Evolutionary conservation across 1,140 invertebrate species (phyloP), one percentile per base, ranked within the genome.

Genomic region (Matsumurasca onukii): DNA sequence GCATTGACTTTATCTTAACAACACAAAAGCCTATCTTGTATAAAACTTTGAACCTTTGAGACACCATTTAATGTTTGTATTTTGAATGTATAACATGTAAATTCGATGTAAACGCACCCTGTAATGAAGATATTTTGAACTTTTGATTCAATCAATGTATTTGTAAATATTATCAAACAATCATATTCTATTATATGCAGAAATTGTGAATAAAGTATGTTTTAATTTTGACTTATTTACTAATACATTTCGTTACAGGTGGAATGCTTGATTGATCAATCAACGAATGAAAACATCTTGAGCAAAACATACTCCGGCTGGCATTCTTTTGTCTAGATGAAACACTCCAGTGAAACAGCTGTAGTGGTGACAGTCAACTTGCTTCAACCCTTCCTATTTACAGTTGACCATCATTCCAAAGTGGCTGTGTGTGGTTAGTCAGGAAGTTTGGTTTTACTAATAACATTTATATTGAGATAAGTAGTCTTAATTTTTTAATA

Each of bases 191-290:
- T 24, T 20, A 51, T 12, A 39, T 34, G 31, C n/a, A n/a, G n/a
- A n/a, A n/a, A n/a, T n/a, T n/a, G n/a, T n/a, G n/a, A n/a, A n/a
- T n/a, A n/a, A n/a, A n/a, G n/a, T n/a, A n/a, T n/a, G n/a, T n/a
- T n/a, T n/a, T n/a, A n/a, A n/a, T n/a, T n/a, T n/a, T n/a, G 2
- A 51, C 13, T 2, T 24, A 22, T 34, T 29, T 34, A 25, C 13
- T 2, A 52, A 66, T 34, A 22, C 15, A 39, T 29, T 17, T 20
- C 31, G 66, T 30, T 73, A 45, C 64, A 73, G 72, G 71, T 75
- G 29, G 67, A 72, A 25, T 73, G 73, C 49, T 66, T 75, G 1
- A 25, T 75, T 15, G 73, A 73, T 45, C 66, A 70, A 29, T 72
- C 74, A 0, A 74, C 72, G 13, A 72, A 75, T 67, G 17, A 55